These are phyloP conservation scores for Lissocephala sabroskyi DNA, from an alignment of 2,888 invertebrate species.

Conservation along the genomic window DNA sequence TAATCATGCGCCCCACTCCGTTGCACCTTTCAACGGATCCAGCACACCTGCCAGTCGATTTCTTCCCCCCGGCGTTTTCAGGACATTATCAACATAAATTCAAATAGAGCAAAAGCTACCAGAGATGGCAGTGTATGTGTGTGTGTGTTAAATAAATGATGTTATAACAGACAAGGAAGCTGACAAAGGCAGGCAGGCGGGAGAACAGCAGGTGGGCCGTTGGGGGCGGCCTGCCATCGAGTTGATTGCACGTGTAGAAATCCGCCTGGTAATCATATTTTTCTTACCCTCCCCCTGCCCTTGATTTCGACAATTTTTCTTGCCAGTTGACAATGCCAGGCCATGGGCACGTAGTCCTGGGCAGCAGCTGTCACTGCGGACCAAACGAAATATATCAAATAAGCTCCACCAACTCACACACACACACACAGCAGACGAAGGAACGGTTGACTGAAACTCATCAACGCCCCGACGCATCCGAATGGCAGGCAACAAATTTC, in stretches of 20 bases:
- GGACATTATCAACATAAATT: constrained; percentile 61
- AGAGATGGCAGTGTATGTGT: constrained; percentile 9
- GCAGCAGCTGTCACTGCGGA: constrained; percentile 38
- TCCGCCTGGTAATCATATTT: constrained; percentile 26
- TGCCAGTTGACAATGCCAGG: constrained; percentile 39
- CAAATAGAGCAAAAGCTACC: constrained; percentile 39
- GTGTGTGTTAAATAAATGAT: constrained; percentile 57
- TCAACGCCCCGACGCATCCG: not conserved
- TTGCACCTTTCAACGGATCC: constrained; percentile 17
- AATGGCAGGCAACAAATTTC: no score
- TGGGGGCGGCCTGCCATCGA: no score
- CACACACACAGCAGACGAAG: constrained; percentile 26
- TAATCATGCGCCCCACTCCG: constrained; percentile 43
- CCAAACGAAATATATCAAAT: constrained; percentile 26
- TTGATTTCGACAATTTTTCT: constrained; percentile 35
- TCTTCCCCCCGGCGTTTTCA: not conserved
- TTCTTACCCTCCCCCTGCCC: not conserved
- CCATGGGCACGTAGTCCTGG: constrained; percentile 36
- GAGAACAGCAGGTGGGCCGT: not conserved
- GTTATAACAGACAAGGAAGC: constrained; percentile 50
- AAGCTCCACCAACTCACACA: no score
- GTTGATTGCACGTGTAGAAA: constrained; percentile 5
- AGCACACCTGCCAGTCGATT: constrained; percentile 24
- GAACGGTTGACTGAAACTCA: constrained; percentile 13
- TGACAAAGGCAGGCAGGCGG: constrained; percentile 20